Conservation (phyloP, 2,888 invertebrate genomes). For the Drosophila aldrichi region DNA sequence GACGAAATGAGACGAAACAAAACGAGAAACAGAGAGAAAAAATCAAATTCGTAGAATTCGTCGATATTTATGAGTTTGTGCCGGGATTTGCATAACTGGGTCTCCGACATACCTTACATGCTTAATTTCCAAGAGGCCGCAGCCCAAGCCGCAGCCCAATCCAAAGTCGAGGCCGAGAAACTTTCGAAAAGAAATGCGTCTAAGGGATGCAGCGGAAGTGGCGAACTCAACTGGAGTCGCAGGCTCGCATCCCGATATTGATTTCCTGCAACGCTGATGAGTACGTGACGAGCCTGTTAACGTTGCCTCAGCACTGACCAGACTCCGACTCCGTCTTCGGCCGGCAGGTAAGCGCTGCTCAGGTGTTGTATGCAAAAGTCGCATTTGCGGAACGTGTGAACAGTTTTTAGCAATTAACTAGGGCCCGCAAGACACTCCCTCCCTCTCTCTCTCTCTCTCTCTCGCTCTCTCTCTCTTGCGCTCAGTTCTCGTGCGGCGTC, state of each 20-base stretch:
- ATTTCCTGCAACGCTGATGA: conserved; percentile 73
- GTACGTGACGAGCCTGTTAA: conserved; percentile 62
- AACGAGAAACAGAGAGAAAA: not conserved
- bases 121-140: conserved; percentile 62
- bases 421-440: conserved; percentile 45
- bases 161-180: conserved; percentile 28
- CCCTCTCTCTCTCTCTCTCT: not conserved
- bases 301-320: conserved; percentile 16
- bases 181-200: conserved; percentile 59
- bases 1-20: not conserved
- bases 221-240: conserved; percentile 30
- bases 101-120: conserved; percentile 77
- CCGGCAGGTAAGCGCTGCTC: not conserved
- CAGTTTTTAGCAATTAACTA: conserved; percentile 80
- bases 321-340: conserved; percentile 4
- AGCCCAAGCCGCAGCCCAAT: not conserved
- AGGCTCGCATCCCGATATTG: conserved; percentile 70
- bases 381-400: conserved; percentile 75
- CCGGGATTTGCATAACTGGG: conserved; percentile 84
- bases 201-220: conserved; percentile 71
- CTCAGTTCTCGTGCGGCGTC: conserved; percentile 63
- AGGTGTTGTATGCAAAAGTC: conserved; percentile 71
- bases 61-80: conserved; percentile 75
- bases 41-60: conserved; percentile 69
- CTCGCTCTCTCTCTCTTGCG: not conserved